Evolutionary conservation across 2,113 vertebrate genomes (phyloP).

Genomic region (Pungitius pungitius): DNA sequence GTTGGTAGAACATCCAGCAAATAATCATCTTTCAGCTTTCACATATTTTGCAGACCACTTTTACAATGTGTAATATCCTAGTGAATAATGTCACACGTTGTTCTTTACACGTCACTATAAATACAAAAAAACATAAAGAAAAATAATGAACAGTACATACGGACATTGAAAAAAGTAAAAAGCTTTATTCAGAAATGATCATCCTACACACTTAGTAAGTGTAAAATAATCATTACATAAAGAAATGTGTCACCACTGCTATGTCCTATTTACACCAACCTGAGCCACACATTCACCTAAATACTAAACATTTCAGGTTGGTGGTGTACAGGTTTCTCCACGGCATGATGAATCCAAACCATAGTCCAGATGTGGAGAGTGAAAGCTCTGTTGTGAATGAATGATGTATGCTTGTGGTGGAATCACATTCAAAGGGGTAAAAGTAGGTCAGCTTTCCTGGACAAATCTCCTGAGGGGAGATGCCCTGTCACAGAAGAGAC

Average conservation of each 20-base stretch:
- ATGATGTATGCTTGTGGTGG: constrained; percentile 58
- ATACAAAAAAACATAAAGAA: neutral
- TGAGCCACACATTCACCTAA: neutral
- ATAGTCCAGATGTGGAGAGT: constrained; percentile 27
- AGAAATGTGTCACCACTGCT: neutral
- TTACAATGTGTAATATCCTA: neutral
- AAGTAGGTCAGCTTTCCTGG: constrained; percentile 78
- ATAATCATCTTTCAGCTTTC: constrained; percentile 7
- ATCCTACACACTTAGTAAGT: constrained; percentile 4
- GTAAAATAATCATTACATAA: constrained; percentile 6
- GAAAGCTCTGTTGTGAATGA: constrained; percentile 52
- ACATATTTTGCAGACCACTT: neutral
- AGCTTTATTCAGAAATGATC: constrained; percentile 21
- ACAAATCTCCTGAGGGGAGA: constrained; percentile 62
- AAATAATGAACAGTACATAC: neutral
- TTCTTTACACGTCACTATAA: neutral
- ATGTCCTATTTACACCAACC: neutral
- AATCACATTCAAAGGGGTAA: constrained; percentile 58
- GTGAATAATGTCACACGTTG: neutral
- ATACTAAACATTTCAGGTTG: constrained; percentile 1
- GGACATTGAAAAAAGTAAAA: neutral
- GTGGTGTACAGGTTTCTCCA: neutral
- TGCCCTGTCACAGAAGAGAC: constrained; percentile 55
- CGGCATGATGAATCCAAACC: constrained; percentile 15
- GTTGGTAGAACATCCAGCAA: constrained; percentile 2